These are phyloP conservation scores for Anthoscopus minutus DNA, from an alignment of 2,113 vertebrate species.

Conservation along the genomic window DNA sequence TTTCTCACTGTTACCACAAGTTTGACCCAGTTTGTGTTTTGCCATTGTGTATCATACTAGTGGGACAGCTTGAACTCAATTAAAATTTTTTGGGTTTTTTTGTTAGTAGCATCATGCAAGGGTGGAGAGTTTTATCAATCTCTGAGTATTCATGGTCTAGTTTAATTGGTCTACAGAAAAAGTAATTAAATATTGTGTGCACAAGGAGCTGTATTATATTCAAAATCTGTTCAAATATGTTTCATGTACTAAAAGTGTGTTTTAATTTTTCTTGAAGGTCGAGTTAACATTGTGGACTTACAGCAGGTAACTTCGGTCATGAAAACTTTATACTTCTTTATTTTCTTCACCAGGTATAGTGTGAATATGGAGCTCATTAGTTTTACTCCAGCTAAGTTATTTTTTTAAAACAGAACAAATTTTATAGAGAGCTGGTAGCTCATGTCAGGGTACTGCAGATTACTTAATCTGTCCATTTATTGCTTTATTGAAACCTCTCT, in stretches of 20 bases:
- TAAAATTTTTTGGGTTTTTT: not conserved
- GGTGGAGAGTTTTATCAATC: not conserved
- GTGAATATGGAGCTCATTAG: not conserved
- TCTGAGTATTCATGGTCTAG: not conserved
- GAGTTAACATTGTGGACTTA: slow-evolving; percentile 93
- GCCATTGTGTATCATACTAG: fast-evolving
- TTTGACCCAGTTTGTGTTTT: not conserved
- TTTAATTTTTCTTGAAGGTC: slow-evolving; percentile 76
- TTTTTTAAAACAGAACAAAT: not conserved
- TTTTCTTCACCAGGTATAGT: not conserved
- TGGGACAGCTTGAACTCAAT: not conserved
- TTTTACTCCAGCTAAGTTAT: not conserved
- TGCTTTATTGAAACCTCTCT: not conserved
- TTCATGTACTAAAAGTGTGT: not conserved
- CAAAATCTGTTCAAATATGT: not conserved
- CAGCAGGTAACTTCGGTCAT: slow-evolving; percentile 82
- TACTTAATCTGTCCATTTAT: not conserved
- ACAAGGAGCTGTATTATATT: not conserved
- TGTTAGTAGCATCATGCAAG: not conserved
- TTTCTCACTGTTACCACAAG: not conserved
- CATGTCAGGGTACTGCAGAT: not conserved
- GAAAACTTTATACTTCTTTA: not conserved
- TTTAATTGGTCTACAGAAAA: not conserved
- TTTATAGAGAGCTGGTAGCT: not conserved
- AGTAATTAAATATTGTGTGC: not conserved